Evolutionary conservation across 1,140 invertebrate genomes (phyloP), one percentile per base, ranked within the genome.

Genomic region (Venustaconcha ellipsiformis): DNA sequence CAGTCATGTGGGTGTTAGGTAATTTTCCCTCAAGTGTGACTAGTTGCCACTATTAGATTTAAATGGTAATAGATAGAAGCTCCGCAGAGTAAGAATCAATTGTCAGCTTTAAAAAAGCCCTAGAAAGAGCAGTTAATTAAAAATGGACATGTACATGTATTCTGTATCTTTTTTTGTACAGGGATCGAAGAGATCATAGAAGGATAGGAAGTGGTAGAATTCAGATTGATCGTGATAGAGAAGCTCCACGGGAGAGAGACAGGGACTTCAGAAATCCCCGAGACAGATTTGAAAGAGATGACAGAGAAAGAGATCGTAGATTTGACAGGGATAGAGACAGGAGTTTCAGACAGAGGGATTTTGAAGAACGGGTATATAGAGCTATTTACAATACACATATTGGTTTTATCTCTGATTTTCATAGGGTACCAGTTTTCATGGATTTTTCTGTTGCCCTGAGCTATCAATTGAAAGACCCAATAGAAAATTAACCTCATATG

Each of bases 171-270:
- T 48, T 30, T 48, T 48, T 48, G 37, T 8, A 48, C 37, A 48
- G 37, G 37, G 37, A 48, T 48, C 37, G 71, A 78, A 77, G 84
- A 90, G 83, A 76, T 20, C 66, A 69, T 18, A 91, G 94, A 23
- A 92, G 94, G 76, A 95, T 95, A 83, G 94, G 94, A 2, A 95
- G 94, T 82, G 94, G 94, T 1, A 92, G 95, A 12, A 94, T 96
- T 68, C 90, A 95, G 80, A 92, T 92, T 71, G 92, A 94, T 65
- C 93, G 94, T 57, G 87, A 92, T 92, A 82, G 93, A 92, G 37
- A 48, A 48, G 37, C 5, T 0, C 37, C 37, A 48, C 37, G 37
- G 37, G 90, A 91, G 91, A 79, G 92, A 91, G 82, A 80, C 18
- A 57, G 65, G 37, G 68, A 70, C 18, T 67, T 37, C 48, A 20